These are phyloP conservation scores for Drosophila aff. DNA, from an alignment of 1,140 invertebrate genomes.

Conservation along the genomic window DNA sequence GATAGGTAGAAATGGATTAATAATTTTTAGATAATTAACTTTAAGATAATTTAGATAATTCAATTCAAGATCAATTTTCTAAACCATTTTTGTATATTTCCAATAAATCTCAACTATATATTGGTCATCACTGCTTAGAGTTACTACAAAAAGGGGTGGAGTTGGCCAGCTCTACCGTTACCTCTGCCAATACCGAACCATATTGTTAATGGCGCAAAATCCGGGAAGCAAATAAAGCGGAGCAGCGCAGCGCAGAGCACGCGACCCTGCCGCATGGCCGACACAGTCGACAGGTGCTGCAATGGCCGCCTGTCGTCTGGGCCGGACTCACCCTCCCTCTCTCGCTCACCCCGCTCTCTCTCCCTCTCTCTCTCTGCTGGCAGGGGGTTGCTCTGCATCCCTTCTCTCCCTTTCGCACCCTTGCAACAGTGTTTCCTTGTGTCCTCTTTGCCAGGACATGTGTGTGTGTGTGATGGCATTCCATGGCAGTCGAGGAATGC, in stretches of 20 bases:
- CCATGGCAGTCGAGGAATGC: slow-evolving; percentile 75
- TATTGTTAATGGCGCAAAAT: slow-evolving; percentile 82
- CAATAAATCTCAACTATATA: not conserved
- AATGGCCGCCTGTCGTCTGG: slow-evolving; percentile 67
- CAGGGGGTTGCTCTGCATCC: slow-evolving; percentile 40
- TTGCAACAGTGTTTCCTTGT: slow-evolving; percentile 72
- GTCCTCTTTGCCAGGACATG: slow-evolving; percentile 31
- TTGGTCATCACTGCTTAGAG: not conserved
- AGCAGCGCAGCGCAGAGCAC: slow-evolving; percentile 33
- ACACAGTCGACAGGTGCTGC: slow-evolving; percentile 72
- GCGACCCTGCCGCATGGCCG: slow-evolving; percentile 72
- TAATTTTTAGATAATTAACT: too few relatives aligned
- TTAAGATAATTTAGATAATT: too few relatives aligned
- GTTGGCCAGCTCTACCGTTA: slow-evolving; percentile 2
- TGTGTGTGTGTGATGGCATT: slow-evolving; percentile 60
- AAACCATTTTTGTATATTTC: too few relatives aligned
- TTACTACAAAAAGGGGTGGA: slow-evolving; percentile 15
- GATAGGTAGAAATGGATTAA: too few relatives aligned
- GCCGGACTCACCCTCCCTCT: slow-evolving; percentile 21
- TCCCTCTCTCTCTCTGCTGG: slow-evolving; percentile 22
- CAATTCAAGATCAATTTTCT: too few relatives aligned
- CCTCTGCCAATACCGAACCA: slow-evolving; percentile 48
- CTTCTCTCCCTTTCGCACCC: slow-evolving; percentile 17
- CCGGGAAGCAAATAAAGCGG: slow-evolving; percentile 59
- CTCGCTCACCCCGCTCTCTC: slow-evolving; percentile 15